Evolutionary conservation across 2,113 vertebrate genomes (phyloP).

Genomic region (Macrotus californicus): DNA sequence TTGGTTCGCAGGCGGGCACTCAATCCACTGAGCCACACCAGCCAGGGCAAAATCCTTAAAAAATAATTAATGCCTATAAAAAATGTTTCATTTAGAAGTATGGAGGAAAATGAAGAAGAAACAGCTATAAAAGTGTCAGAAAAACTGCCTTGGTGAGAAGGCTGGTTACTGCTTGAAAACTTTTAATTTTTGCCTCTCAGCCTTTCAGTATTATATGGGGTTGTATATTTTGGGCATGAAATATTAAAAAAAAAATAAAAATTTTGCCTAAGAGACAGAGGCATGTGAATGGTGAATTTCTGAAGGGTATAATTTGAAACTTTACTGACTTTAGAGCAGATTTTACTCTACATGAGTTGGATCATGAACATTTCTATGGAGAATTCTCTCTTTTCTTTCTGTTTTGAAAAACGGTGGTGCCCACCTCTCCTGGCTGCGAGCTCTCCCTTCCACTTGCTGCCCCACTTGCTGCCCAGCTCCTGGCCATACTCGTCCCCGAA

Average conservation of each 20-base stretch:
- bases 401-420: background rate
- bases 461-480: slow-evolving; percentile 70
- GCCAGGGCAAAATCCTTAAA: too few relatives aligned
- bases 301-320: background rate
- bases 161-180: background rate
- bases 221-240: background rate
- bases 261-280: background rate
- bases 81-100: background rate
- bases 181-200: background rate
- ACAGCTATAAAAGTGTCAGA: background rate
- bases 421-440: background rate
- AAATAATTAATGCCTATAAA: background rate
- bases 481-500: slow-evolving; percentile 70
- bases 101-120: background rate
- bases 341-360: background rate
- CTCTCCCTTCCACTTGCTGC: slow-evolving; percentile 43
- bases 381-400: background rate
- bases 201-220: background rate
- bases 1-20: too few relatives aligned
- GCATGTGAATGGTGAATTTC: background rate
- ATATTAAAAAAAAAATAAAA: background rate
- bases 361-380: background rate
- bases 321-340: background rate
- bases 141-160: background rate
- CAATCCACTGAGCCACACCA: too few relatives aligned